Base-by-base conservation (phyloP, 2,888 invertebrate species). In the Platycheirus albimanus region DNA sequence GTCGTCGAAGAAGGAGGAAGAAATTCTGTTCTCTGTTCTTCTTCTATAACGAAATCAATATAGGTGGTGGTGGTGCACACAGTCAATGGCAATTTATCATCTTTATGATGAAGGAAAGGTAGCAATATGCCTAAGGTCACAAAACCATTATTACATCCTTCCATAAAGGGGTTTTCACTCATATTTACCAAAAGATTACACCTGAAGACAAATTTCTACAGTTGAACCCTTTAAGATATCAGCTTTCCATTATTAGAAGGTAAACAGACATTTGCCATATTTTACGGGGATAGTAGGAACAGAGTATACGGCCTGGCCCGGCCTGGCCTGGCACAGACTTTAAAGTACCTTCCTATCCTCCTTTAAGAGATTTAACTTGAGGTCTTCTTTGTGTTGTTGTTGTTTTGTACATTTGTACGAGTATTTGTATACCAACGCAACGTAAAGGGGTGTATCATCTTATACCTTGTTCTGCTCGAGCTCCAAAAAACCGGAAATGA, bases 121-220 rank as follows among this genome's bases (percentile, higher is more conserved):
- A 78, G 69, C 83, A 83, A 83, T 83, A 83, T 83, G 83, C 83
- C 83, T 64, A 51, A 64, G 83, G 83, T 83, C 83, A 78, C 83
- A 83, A 78, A 83, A 67, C 83, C 83, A 83, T 83, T 78, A 83
- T 78, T 78, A 83, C 78, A 78, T 83, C 83, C 78, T 83, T 83
- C 83, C 72, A 67, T 47, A 72, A 30, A 72, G 63, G 45, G 81
- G 63, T 72, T 78, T 64, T 45, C 51, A 74, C 77, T 83, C 77
- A 71, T 66, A 72, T 83, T 74, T 78, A 83, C 72, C 72, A 43
- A 49, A 51, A 78, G 83, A 83, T 78, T 83, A 83, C 83, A 83
- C 83, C 83, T 83, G 72, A 64, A 83, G 78, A 83, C 78, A 83
- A 78, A 78, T 78, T 78, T 72, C 52, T 49, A 49, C 41, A 51